A percentile compares a stretch with the other conserved stretches of the same genome.
Evolutionary conservation across 2,113 vertebrate species (phyloP).

Genomic region (Passer domesticus): DNA sequence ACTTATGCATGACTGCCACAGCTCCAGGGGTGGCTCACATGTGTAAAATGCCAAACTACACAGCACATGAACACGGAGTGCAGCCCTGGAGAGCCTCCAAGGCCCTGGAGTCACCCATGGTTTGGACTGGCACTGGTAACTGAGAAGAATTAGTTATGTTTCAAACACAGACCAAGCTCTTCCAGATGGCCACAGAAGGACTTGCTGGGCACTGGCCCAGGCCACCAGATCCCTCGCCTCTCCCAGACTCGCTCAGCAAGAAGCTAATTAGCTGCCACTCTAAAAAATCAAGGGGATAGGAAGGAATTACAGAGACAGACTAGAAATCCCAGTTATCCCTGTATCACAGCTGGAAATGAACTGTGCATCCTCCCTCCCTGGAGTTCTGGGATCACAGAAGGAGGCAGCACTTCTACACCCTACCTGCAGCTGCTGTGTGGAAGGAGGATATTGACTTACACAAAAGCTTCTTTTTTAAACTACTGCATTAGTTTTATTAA

Average conservation of each 20-base stretch:
- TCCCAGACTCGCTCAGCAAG: not conserved
- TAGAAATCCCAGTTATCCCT: not conserved
- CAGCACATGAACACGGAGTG: not conserved
- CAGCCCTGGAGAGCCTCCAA: not conserved
- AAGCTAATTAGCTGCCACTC: not conserved
- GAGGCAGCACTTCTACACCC: not conserved
- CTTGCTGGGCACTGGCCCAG: not conserved
- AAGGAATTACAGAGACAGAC: not conserved
- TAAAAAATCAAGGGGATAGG: not conserved
- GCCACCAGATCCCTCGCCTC: not conserved
- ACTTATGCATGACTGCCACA: not conserved
- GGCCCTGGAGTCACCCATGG: not conserved
- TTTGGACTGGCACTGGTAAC: not conserved
- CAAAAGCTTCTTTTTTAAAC: constrained; percentile 10
- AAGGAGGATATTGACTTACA: not conserved
- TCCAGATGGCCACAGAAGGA: not conserved
- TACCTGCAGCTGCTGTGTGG: not conserved
- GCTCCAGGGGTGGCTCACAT: not conserved
- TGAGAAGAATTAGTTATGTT: not conserved
- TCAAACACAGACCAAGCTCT: not conserved
- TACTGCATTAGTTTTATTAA: constrained; percentile 52
- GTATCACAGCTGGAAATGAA: not conserved
- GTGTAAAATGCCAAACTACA: not conserved
- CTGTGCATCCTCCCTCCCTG: not conserved
- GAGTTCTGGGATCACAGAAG: not conserved